Base-by-base conservation (phyloP, 2,797 vertebrate genomes). In the Oryzias dopingdopingensis region DNA sequence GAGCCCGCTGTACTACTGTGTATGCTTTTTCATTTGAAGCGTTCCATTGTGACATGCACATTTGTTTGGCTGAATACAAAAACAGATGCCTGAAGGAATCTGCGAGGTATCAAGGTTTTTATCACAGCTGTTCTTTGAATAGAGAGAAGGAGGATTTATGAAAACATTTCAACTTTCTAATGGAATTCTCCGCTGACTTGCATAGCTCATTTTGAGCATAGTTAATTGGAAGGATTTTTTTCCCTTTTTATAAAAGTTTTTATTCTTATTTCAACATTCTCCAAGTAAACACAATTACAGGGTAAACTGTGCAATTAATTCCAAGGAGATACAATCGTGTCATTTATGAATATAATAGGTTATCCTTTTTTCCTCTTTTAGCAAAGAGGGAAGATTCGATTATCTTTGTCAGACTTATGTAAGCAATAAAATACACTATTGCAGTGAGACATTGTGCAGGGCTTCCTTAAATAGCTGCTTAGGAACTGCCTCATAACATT, bases 11-110 rank as follows among this genome's bases (percentile, higher is more conserved):
- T 15, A 4, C 52, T 47, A 2, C 32, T 67, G 18, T 59, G 43
- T 47, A 20, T 45, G 49, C 16, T 47, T 16, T 29, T 65, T 56
- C 59, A 56, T 49, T 67, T 23, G 14, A 62, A 72, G 46, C 70
- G 78, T 83, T 80, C 57, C 72, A 67, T 53, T 52, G 51, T 80
- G 76, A 55, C 65, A 72, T 23, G 23, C 22, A 54, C 63, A 78
- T 83, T 64, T 72, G 63, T 74, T 47, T 67, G 59, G 37, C 18
- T 42, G 42, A 15, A 49, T 29, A 41, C 65, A 57, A 68, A 63
- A 67, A 49, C 66, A 67, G 59, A 70, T 78, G 70, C 64, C 61
- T 61, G 4, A 17, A 59, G 48, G 60, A 53, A 56, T 67, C 53
- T 61, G 70, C 8, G 32, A 37, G 32, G 32, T 37, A 37, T 37